Base-by-base conservation (phyloP, 2,888 invertebrate species). In the Sericinus montela region DNA sequence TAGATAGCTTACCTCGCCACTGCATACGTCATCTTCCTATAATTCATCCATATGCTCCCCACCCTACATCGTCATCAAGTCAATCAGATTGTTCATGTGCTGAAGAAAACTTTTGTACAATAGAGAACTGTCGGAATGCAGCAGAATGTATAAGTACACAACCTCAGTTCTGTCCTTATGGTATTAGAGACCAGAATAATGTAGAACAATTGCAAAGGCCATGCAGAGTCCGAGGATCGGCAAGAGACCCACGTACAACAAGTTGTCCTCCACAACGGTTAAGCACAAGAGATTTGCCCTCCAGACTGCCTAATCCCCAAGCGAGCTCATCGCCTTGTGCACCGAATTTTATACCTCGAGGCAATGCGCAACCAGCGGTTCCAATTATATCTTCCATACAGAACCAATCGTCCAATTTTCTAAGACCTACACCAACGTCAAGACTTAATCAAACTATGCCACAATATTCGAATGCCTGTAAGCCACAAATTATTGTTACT, bases 1-100 rank as follows among this genome's bases (percentile, higher is more conserved):
- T 62, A 25, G 56, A 56, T 19, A 57, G 59, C 44, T 3, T 52
- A 40, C 47, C 52, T 15, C 43, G 49, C 25, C 15, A 45, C 43
- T 39, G 49, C 45, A 37, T 50, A 37, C 44, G 44, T 6, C 45
- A 36, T 30, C 35, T 28, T 41, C 46, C 35, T 13, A 14, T 11
- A 23, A 40, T 23, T 37, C 44, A 23, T 11, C 46, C 30, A 23
- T 47, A 29, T 34, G 44, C 47, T 5, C 34, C 16, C 9, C 16
- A 37, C 10, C 34, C 29, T 14, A 34, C 25, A 13, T 3, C 23
- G 8, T 19, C 34, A 14, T 49, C 49, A 9, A 49, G 49, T 23
- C 44, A 32, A 3, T 44, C 44, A 10, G 44, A 44, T 16, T 49
- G 37, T 34, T 38, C 38, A 0, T 38, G 42, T 19, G 51, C 49